phyloP scores from a whole-genome alignment of 1,140 invertebrate species.

The Sycophaga agraensis region DNA sequence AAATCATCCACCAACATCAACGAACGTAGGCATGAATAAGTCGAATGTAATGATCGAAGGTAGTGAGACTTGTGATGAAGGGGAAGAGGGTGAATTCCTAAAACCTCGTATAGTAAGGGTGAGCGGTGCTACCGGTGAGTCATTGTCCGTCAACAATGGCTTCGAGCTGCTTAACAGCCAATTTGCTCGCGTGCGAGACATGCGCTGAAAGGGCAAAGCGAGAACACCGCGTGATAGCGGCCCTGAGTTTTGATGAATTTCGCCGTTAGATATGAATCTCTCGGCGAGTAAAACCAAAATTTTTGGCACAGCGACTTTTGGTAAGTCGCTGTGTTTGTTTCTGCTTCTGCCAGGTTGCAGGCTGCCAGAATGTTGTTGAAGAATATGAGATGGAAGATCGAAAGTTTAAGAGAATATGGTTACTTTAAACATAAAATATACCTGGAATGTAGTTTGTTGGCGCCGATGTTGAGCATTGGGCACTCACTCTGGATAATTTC shows the following conservation, averaged over 20 bases:
- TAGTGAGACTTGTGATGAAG: neutral
- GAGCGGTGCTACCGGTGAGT: neutral
- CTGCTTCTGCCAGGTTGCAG: slow-evolving; percentile 34
- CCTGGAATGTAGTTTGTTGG: slow-evolving; percentile 46
- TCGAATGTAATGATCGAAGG: neutral
- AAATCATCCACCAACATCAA: slow-evolving; percentile 39
- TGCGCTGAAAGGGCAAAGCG: slow-evolving; percentile 45
- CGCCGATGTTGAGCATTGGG: slow-evolving; percentile 45
- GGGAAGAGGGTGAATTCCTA: slow-evolving; percentile 35
- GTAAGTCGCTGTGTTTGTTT: slow-evolving; percentile 46
- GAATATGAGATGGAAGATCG: neutral
- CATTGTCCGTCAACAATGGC: slow-evolving; percentile 21
- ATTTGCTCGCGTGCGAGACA: slow-evolving; percentile 50
- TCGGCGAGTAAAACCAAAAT: slow-evolving; percentile 31
- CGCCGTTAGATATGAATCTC: slow-evolving; percentile 56
- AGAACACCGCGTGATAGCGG: slow-evolving; percentile 29
- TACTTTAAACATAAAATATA: slow-evolving; percentile 11
- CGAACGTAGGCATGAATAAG: slow-evolving; percentile 11
- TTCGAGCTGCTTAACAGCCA: slow-evolving; percentile 44
- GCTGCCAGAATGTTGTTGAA: too few relatives aligned
- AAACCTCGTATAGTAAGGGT: slow-evolving; percentile 12
- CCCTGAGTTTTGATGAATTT: slow-evolving; percentile 29
- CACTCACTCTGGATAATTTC: slow-evolving; percentile 34
- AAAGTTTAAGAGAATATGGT: neutral
- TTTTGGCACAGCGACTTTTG: slow-evolving; percentile 43